Base-by-base conservation (phyloP, 2,113 vertebrate species). In the Cephalopholis sonnerati region DNA sequence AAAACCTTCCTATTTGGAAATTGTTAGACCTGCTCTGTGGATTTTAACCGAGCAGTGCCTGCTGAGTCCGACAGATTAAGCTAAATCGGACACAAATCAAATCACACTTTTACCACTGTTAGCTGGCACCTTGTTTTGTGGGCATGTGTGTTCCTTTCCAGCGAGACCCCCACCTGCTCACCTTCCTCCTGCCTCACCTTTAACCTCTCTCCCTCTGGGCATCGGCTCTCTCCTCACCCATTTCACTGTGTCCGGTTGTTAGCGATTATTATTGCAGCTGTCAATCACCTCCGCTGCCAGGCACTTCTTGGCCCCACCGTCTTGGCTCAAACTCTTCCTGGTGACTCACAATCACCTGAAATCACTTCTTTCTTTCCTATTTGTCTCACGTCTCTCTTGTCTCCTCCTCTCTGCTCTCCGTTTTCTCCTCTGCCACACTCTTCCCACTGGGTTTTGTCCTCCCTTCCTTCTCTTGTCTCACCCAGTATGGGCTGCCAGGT, bases 251-350 rank as follows among this genome's bases (percentile, higher is more conserved):
- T 88, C 79, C 39, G 81, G 80, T 95, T 86, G 86, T 96, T 95
- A 94, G 84, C 70, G 55, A 70, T 81, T 78, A 95, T 96, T 95
- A 96, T 88, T 82, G 20, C 46, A 90, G 68, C 93, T 90, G 93
- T 93, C 95, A 91, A 36, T 96, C 93, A 95, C 86, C 32, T 80
- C 63, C 36, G 20, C 61, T 83, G 80, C 70, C 41, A 53, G 83
- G 27, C 69, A 73, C 54, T 62, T 69, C 76, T 69, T 17, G 41
- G 73, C 36, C 76, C 32, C 32, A 32, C 29, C 61, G 17, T 64
- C 73, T 63, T 61, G 22, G 64, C 69, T 75, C 32, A 61, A 48
- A 41, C 54, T 57, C 58, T 77, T 80, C 64, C 48, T 66, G 17
- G 18, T 32, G 51, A 64, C 24, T 73, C 61, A n/a, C 24, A 76